Percentiles rank a stretch among this genome's conserved stretches.
These are phyloP conservation scores for Papilio elwesi DNA, from an alignment of 2,888 invertebrate species.

Conservation along the genomic window DNA sequence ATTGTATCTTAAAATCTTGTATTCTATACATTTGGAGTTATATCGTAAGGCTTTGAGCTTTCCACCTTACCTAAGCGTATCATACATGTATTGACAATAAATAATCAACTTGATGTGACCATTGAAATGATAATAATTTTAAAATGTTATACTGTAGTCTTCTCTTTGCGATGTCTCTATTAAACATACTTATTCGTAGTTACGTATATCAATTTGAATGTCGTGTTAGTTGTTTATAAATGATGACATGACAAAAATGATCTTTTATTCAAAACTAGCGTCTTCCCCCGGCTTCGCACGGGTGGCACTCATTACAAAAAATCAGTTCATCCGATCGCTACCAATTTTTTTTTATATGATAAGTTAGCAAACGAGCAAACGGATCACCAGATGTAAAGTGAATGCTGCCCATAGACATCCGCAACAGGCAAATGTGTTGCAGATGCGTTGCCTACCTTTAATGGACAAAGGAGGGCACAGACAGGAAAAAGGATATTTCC, in stretches of 20 bases:
- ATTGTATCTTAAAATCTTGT: constrained; percentile 47
- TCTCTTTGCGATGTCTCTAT: constrained; percentile 44
- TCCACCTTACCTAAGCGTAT: constrained; percentile 35
- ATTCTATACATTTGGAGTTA: constrained; percentile 39
- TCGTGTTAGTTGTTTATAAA: constrained; percentile 75
- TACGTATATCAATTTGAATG: constrained; percentile 60
- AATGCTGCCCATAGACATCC: too few species aligned
- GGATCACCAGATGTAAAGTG: too few species aligned
- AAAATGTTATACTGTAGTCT: constrained; percentile 60
- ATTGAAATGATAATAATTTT: constrained; percentile 66
- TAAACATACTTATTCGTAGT: constrained; percentile 50
- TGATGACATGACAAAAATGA: constrained; percentile 58
- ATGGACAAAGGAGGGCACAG: too few species aligned
- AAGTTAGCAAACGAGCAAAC: too few species aligned
- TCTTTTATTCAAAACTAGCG: constrained; percentile 49
- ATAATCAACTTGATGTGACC: constrained; percentile 58
- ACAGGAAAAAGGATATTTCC: too few species aligned
- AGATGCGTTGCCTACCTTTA: too few species aligned
- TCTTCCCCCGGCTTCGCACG: too few species aligned
- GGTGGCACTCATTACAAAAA: too few species aligned
- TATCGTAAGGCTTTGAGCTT: constrained; percentile 45
- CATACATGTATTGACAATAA: constrained; percentile 67
- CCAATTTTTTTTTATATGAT: too few species aligned
- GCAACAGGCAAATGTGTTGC: too few species aligned
- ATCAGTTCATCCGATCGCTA: too few species aligned